phyloP scores from a whole-genome alignment of 2,797 vertebrate species.

The Caiman crocodilus region DNA sequence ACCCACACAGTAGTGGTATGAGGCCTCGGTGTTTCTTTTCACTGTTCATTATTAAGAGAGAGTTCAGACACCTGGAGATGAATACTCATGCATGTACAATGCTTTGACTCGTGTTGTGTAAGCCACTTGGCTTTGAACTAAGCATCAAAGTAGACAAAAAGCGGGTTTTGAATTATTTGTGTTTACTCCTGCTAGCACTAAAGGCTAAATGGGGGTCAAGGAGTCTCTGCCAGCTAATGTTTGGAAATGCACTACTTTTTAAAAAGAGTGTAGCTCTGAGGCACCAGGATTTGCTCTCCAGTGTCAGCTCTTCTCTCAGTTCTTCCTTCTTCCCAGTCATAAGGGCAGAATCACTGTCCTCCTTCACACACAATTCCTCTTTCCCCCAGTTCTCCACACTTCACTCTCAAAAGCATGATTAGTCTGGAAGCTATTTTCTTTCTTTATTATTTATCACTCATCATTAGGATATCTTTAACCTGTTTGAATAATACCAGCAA shows the following conservation, averaged over 20 bases:
- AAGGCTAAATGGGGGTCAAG: not conserved
- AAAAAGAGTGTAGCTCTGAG: not conserved
- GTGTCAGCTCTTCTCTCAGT: not conserved
- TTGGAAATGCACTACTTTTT: not conserved
- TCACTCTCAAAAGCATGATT: not conserved
- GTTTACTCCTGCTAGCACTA: not conserved
- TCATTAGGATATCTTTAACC: constrained; percentile 57
- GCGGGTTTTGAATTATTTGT: not conserved
- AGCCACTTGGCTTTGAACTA: not conserved
- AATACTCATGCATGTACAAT: not conserved
- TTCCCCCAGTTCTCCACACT: not conserved
- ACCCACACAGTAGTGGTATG: accelerated
- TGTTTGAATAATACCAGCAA: not conserved
- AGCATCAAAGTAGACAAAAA: not conserved
- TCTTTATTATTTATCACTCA: constrained; percentile 42
- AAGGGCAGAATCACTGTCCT: not conserved
- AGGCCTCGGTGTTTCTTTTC: not conserved
- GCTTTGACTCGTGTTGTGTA: not conserved
- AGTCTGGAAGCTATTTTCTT: constrained; percentile 37
- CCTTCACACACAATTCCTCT: not conserved
- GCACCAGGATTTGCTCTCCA: not conserved
- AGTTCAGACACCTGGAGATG: not conserved
- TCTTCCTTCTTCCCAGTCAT: not conserved
- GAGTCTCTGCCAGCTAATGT: not conserved
- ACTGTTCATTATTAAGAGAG: not conserved